Percentiles rank a stretch among this genome's conserved stretches.
phyloP scores from a whole-genome alignment of 2,888 invertebrate genomes.

The Macaria notata region DNA sequence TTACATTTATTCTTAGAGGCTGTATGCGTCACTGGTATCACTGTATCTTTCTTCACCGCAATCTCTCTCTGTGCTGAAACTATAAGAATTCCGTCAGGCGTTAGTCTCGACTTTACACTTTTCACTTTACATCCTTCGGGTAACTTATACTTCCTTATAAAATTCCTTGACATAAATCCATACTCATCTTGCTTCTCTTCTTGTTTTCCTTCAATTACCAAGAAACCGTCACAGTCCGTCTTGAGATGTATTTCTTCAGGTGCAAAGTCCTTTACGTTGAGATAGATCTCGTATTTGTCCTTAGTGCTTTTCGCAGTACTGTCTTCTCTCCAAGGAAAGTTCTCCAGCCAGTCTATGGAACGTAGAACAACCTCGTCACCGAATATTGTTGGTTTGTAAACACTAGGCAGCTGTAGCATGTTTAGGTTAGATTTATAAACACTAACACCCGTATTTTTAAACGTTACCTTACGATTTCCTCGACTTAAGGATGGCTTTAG shows the following conservation, averaged over 20 bases:
- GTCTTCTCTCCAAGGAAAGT: constrained; percentile 62
- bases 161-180: constrained; percentile 58
- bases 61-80: constrained; percentile 49
- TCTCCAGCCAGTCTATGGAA: constrained; percentile 67
- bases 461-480: too few species aligned
- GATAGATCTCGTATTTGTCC: constrained; percentile 56
- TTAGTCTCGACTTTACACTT: constrained; percentile 52
- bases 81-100: constrained; percentile 53
- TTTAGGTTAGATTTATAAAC: constrained; percentile 1
- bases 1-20: constrained; percentile 47
- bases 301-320: constrained; percentile 44
- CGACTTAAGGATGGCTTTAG: too few species aligned
- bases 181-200: constrained; percentile 62
- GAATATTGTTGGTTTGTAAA: constrained; percentile 46
- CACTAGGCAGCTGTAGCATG: constrained; percentile 28
- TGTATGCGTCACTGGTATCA: constrained; percentile 59
- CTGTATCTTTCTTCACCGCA: constrained; percentile 48
- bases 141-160: constrained; percentile 54
- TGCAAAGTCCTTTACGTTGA: constrained; percentile 57
- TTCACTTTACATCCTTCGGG: constrained; percentile 55
- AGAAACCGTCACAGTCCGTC: constrained; percentile 42
- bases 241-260: constrained; percentile 58
- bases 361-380: constrained; percentile 61
- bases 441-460: too few species aligned
- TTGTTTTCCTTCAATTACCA: constrained; percentile 62